Evolutionary conservation across 2,888 invertebrate genomes (phyloP), one percentile per base, ranked within the genome.

Genomic region (Nyleta sp.): DNA sequence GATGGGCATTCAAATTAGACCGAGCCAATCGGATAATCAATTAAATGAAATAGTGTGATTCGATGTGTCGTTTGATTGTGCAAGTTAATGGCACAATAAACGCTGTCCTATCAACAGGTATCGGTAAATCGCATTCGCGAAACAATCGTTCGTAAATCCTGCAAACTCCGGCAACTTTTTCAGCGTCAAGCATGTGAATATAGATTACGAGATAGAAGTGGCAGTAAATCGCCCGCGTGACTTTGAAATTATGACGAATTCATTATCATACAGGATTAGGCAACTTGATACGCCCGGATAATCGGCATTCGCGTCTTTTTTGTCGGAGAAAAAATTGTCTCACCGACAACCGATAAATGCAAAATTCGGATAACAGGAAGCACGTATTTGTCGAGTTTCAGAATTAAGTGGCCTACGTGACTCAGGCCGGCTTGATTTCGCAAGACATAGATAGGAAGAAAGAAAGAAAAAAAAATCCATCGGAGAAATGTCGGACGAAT

Each of bases 341-440:
- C 15, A 40, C 20, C 40, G 5, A 50, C 40, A 52, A 68, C 4
- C 4, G 40, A 60, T 22, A 53, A 64, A 67, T 20, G 67, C 55
- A 18, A 75, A 75, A 68, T 75, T 62, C 33, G 50, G 62, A 22
- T 55, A 76, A 52, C 67, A 77, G 77, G 71, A 72, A 77, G 55
- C 64, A 24, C 55, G 46, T 67, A 40, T 77, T 77, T 77, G 55
- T 52, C 18, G 17, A 70, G 55, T 77, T 77, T 65, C 71, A 67
- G 67, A 77, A 77, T 72, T 53, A 67, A 65, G 20, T 35, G 67
- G 53, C 42, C 71, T 77, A 77, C 77, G 77, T 77, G 77, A 77
- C 71, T 71, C 44, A 38, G 40, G 33, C 18, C 24, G 33, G 53
- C 22, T 50, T 59, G 20, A 52, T 71, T 71, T 77, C 71, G 71